Evolutionary conservation across 2,113 vertebrate species (phyloP).

Genomic region (Mesocricetus auratus): DNA sequence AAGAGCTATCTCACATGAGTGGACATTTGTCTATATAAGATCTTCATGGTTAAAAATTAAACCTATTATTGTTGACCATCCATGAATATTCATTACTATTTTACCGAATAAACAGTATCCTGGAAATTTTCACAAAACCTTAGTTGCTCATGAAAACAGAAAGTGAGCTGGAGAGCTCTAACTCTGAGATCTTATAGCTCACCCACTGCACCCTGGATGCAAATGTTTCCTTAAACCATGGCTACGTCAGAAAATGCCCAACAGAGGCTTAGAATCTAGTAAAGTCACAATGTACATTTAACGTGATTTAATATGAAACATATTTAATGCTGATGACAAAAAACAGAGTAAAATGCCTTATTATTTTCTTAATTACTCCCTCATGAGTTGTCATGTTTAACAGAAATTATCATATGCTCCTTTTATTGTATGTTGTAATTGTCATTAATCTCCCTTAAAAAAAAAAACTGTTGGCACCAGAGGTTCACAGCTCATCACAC

Average conservation of each 20-base stretch:
- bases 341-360: constrained; percentile 19
- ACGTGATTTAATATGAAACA: background rate
- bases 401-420: constrained; percentile 57
- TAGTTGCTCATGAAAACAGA: background rate
- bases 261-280: constrained; percentile 1
- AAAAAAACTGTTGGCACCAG: constrained; percentile 30
- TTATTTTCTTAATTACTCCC: constrained; percentile 66
- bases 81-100: background rate
- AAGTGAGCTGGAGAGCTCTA: background rate
- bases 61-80: background rate
- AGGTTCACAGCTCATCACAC: constrained; percentile 62
- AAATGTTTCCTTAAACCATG: background rate
- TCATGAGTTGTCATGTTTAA: constrained; percentile 47
- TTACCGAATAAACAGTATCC: background rate
- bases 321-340: constrained; percentile 52
- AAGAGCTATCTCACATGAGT: background rate
- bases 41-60: background rate
- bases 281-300: constrained; percentile 35
- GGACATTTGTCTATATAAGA: background rate
- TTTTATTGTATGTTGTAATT: constrained; percentile 55
- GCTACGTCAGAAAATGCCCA: constrained; percentile 38
- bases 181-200: background rate
- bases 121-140: background rate
- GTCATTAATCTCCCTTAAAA: constrained; percentile 17
- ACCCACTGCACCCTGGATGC: background rate